Base-by-base conservation (phyloP, 2,113 vertebrate species). In the Crypturellus undulatus region DNA sequence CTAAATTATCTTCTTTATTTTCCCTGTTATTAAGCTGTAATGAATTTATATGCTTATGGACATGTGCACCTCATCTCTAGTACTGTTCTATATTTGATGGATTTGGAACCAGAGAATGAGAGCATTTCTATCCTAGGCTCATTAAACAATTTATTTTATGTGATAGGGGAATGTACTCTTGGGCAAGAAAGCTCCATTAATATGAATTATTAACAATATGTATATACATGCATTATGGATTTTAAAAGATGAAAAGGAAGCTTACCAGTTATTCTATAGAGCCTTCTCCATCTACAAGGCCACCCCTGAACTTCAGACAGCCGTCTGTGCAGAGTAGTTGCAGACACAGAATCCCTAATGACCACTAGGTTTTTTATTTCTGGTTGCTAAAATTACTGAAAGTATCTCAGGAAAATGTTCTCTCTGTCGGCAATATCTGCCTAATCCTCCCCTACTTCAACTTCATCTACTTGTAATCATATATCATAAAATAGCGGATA, bases 141-240 rank as follows among this genome's bases (percentile, higher is more conserved):
- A 87, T 93, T 92, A 90, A 93, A 89, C 94, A 87, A 94, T 96
- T 95, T 87, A 93, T 96, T 96, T 93, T 81, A 91, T 65, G 30
- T 91, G 92, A 92, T 77, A 92, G 58, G 30, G 67, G 75, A 95
- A 95, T 84, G 54, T 77, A 81, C 78, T 96, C 52, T 65, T 65
- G 87, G 84, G 78, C 86, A 95, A 87, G 89, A 91, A n/a, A 68
- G 84, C 84, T 82, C 94, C 91, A 73, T 89, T 93, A 95, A 67
- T 51, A 94, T 93, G 70, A 96, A 96, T 94, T 96, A 96, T 96
- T 96, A 95, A 96, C 69, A 71, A 32, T 86, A 96, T 81, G 65
- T 95, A 93, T 71, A 90, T 93, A 72, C 77, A 86, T 52, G 80
- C 89, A 96, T 94, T 94, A 96, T 71, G 58, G 79, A 96, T 95